Conservation (phyloP, 2,797 vertebrate genomes). For the Gadopsis marmoratus region DNA sequence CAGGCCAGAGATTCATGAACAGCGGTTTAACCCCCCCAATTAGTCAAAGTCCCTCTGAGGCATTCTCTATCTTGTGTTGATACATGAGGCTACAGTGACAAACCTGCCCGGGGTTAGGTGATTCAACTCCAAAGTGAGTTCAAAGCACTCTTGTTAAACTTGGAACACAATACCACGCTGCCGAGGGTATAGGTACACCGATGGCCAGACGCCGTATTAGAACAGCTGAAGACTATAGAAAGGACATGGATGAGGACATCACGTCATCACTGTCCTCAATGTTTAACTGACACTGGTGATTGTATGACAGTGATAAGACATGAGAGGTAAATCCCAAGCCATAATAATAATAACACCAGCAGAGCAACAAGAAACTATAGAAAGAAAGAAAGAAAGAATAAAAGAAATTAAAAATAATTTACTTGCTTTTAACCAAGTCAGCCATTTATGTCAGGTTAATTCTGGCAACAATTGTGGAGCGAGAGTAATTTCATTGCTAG, state of each 20-base stretch:
- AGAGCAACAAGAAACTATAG: background rate
- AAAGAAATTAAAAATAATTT: no score
- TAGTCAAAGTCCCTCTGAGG: slow-evolving; percentile 87
- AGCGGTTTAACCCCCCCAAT: slow-evolving; percentile 85
- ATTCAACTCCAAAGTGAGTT: slow-evolving; percentile 85
- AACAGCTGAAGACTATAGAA: slow-evolving; percentile 68
- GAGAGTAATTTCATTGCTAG: background rate
- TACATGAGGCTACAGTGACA: slow-evolving; percentile 84
- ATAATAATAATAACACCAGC: slow-evolving; percentile 22
- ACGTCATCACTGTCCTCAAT: slow-evolving; percentile 59
- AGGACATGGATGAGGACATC: slow-evolving; percentile 59
- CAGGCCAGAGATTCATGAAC: slow-evolving; percentile 84
- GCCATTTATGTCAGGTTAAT: background rate
- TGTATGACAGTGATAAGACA: slow-evolving; percentile 44
- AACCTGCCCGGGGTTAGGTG: slow-evolving; percentile 80
- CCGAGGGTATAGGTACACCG: slow-evolving; percentile 70
- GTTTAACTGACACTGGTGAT: slow-evolving; percentile 57
- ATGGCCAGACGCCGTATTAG: slow-evolving; percentile 52
- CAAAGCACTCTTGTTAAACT: slow-evolving; percentile 87
- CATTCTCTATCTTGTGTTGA: slow-evolving; percentile 83
- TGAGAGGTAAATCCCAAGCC: slow-evolving; percentile 40
- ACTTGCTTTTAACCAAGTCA: background rate
- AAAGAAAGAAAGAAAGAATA: background rate
- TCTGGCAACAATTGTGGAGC: background rate
- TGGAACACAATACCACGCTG: slow-evolving; percentile 81